Conservation (phyloP, 2,113 vertebrate species). For the Siphamia tubifer region DNA sequence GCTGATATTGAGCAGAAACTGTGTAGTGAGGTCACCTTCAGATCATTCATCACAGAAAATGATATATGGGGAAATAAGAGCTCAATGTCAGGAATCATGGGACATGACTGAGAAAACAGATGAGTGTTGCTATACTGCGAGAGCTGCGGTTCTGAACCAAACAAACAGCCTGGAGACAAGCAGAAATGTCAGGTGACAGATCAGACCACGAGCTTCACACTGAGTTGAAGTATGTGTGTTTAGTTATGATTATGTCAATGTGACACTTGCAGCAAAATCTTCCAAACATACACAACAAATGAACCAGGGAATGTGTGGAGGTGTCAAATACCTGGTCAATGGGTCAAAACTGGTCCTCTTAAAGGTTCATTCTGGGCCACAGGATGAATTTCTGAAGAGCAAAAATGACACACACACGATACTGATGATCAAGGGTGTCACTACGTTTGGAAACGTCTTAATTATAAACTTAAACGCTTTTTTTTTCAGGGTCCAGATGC, state of each 20-base stretch:
- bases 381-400: too few species aligned
- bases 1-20: conserved; percentile 33
- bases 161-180: background rate
- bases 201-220: background rate
- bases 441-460: too few species aligned
- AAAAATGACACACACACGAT: too few species aligned
- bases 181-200: background rate
- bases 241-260: background rate
- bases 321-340: too few species aligned
- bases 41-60: conserved; percentile 41
- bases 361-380: too few species aligned
- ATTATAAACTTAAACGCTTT: too few species aligned
- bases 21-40: conserved; percentile 51
- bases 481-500: too few species aligned
- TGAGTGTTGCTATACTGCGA: background rate
- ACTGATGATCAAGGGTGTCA: too few species aligned
- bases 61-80: conserved; percentile 24
- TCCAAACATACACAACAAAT: too few species aligned
- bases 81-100: background rate
- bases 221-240: background rate
- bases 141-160: background rate
- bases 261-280: too few species aligned
- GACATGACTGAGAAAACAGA: conserved; percentile 3
- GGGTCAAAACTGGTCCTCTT: too few species aligned
- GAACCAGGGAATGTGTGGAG: too few species aligned